These are phyloP conservation scores for Rhopalosiphum maidis DNA, from an alignment of 1,140 invertebrate genomes.

Conservation along the genomic window DNA sequence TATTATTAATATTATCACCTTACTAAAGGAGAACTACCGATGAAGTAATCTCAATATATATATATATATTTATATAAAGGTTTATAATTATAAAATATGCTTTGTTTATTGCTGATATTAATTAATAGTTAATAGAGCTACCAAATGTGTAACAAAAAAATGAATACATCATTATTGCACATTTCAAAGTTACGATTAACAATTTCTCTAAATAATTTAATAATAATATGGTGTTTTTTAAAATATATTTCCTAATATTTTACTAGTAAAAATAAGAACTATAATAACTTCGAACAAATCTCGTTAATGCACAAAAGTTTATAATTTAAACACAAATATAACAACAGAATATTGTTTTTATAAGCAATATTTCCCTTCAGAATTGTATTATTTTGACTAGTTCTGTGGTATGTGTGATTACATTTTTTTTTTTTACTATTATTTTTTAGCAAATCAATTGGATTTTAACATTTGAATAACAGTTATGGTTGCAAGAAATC, in stretches of 20 bases:
- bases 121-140: not conserved
- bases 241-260: slow-evolving; percentile 45
- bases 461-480: not conserved
- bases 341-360: slow-evolving; percentile 19
- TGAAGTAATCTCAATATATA: slow-evolving; percentile 12
- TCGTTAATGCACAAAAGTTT: not conserved
- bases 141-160: not conserved
- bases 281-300: not conserved
- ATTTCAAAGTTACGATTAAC: slow-evolving; percentile 3
- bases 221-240: slow-evolving; percentile 8
- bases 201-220: slow-evolving; percentile 27
- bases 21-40: slow-evolving; percentile 16
- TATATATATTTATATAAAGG: not conserved
- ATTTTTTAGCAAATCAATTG: not conserved
- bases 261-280: slow-evolving; percentile 37
- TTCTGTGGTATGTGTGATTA: slow-evolving; percentile 18
- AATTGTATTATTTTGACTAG: slow-evolving; percentile 47
- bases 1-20: not conserved
- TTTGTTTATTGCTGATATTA: slow-evolving; percentile 34
- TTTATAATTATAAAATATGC: not conserved
- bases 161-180: slow-evolving; percentile 40
- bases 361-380: slow-evolving; percentile 38
- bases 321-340: slow-evolving; percentile 46
- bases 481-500: not conserved
- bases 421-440: slow-evolving; percentile 4